These are phyloP conservation scores for Listronotus bonariensis DNA, from an alignment of 1,140 invertebrate species.

Conservation along the genomic window DNA sequence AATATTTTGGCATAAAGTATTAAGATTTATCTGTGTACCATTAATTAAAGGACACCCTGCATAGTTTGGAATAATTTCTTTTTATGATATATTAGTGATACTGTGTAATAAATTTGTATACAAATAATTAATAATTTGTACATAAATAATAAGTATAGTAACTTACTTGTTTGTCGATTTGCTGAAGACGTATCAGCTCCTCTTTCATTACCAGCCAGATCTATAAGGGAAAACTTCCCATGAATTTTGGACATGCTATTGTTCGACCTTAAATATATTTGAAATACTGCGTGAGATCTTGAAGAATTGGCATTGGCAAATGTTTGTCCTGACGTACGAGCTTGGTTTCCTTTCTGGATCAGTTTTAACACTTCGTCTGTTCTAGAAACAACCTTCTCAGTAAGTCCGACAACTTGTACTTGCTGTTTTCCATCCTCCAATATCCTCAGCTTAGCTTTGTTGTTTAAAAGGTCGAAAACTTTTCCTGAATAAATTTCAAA, in stretches of 20 bases:
- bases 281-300: slow-evolving; percentile 89
- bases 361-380: slow-evolving; percentile 80
- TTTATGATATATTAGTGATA: no score
- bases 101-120: no score
- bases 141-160: no score
- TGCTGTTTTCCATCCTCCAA: slow-evolving; percentile 81
- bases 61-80: no score
- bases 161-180: slow-evolving; percentile 69
- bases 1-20: no score
- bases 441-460: slow-evolving; percentile 90
- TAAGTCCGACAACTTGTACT: slow-evolving; percentile 83
- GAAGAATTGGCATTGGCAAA: slow-evolving; percentile 86
- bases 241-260: slow-evolving; percentile 58
- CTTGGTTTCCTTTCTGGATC: slow-evolving; percentile 73
- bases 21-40: no score
- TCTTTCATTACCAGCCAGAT: slow-evolving; percentile 78
- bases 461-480: slow-evolving; percentile 94
- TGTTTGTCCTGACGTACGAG: slow-evolving; percentile 79
- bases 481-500: slow-evolving; percentile 91
- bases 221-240: slow-evolving; percentile 81
- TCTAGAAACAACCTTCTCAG: slow-evolving; percentile 72
- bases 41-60: no score
- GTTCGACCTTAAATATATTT: slow-evolving; percentile 64
- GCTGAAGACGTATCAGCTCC: slow-evolving; percentile 76
- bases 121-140: no score